These are phyloP conservation scores for Drosophila truncata DNA, from an alignment of 1,140 invertebrate genomes.

Conservation along the genomic window DNA sequence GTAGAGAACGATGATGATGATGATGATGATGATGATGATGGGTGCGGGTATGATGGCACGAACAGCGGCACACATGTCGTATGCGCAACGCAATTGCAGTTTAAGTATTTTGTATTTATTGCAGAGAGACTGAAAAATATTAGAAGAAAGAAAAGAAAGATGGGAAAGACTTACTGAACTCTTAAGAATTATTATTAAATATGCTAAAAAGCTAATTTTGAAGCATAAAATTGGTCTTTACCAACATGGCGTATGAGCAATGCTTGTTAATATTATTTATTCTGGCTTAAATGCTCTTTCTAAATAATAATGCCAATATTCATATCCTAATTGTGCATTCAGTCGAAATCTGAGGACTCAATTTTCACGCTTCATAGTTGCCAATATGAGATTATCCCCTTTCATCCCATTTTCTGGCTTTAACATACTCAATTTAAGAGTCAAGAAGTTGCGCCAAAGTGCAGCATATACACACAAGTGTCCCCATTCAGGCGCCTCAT, in stretches of 20 bases:
- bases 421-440: slow-evolving; percentile 26
- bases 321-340: not conserved
- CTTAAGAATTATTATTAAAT: not conserved
- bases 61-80: slow-evolving; percentile 54
- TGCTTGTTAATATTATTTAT: no score
- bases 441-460: slow-evolving; percentile 20
- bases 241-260: not conserved
- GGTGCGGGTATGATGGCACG: slow-evolving; percentile 6
- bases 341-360: slow-evolving; percentile 25
- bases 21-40: slow-evolving; percentile 35
- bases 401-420: slow-evolving; percentile 17
- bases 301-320: not conserved
- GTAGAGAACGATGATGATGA: slow-evolving; percentile 18
- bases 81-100: slow-evolving; percentile 66
- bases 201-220: not conserved
- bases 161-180: not conserved
- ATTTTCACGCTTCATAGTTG: slow-evolving; percentile 61
- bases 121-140: slow-evolving; percentile 10
- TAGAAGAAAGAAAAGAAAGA: not conserved
- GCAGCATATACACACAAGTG: slow-evolving; percentile 34
- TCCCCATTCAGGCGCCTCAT: slow-evolving; percentile 27
- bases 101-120: slow-evolving; percentile 80
- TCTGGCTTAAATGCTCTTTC: no score
- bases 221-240: not conserved
- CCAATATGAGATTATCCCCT: slow-evolving; percentile 68